phyloP scores from a whole-genome alignment of 2,113 vertebrate genomes.

The Laterallus jamaicensis region DNA sequence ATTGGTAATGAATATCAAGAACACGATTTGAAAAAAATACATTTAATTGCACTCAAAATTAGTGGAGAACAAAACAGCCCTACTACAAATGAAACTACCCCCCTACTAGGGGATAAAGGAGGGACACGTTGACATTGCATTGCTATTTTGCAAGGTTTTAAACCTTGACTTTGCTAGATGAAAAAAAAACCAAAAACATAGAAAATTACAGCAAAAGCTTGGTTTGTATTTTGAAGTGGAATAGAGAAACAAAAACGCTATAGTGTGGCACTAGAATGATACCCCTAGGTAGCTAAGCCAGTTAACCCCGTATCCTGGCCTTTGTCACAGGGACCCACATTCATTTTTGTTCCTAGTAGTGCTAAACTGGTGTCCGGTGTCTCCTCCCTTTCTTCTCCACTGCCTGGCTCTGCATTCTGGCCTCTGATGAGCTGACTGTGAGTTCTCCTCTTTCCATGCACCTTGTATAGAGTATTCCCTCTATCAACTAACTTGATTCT shows the following conservation, averaged over 20 bases:
- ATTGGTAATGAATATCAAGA: background rate
- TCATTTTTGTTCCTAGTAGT: background rate
- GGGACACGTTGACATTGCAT: background rate
- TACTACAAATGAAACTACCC: background rate
- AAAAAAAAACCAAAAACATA: background rate
- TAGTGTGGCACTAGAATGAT: background rate
- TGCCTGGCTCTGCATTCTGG: background rate
- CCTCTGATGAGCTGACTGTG: background rate
- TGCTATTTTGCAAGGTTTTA: background rate
- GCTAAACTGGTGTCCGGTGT: background rate
- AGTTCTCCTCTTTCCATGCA: background rate
- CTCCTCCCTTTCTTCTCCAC: background rate
- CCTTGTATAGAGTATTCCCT: rapidly evolving
- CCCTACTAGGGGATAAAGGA: background rate
- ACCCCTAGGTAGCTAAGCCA: background rate
- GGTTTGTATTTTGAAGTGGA: background rate
- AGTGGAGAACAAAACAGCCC: background rate
- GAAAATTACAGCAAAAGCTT: background rate
- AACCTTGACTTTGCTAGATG: background rate
- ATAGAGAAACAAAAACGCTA: background rate
- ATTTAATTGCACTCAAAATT: background rate
- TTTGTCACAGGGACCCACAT: rapidly evolving
- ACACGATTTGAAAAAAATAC: background rate
- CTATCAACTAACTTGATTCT: background rate
- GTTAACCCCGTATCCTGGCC: background rate